phyloP scores from a whole-genome alignment of 2,797 vertebrate species.

The Lutjanus argentimaculatus region DNA sequence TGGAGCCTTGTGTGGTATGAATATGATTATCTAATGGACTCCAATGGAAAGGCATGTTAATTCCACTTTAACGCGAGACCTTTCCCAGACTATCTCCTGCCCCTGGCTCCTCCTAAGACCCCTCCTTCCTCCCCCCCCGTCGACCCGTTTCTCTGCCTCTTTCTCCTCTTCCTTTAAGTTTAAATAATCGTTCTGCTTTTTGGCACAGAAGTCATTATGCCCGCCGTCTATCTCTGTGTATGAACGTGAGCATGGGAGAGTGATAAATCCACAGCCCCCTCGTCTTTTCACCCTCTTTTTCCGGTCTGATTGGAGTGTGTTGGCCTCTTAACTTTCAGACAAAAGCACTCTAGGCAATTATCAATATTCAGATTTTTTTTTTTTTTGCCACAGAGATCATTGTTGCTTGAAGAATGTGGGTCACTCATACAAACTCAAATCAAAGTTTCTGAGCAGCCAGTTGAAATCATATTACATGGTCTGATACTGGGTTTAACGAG shows the following conservation, averaged over 20 bases:
- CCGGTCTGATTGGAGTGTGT: conserved; percentile 75
- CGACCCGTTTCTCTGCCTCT: conserved; percentile 46
- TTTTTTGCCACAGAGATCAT: conserved; percentile 63
- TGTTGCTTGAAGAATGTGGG: conserved; percentile 85
- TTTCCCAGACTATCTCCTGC: conserved; percentile 86
- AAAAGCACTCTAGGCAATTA: conserved; percentile 85
- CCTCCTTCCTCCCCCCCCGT: conserved; percentile 18
- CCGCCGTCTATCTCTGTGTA: conserved; percentile 77
- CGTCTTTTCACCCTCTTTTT: conserved; percentile 52
- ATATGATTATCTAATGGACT: conserved; percentile 89
- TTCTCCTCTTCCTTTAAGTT: conserved; percentile 73
- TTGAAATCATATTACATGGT: conserved; percentile 81
- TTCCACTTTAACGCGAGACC: conserved; percentile 86
- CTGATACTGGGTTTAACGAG: conserved; percentile 57
- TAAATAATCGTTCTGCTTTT: conserved; percentile 77
- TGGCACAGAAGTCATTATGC: conserved; percentile 83
- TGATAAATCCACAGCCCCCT: conserved; percentile 75
- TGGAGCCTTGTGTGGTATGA: conserved; percentile 89
- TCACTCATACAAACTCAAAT: conserved; percentile 81
- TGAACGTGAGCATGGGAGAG: conserved; percentile 74
- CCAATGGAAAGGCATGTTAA: conserved; percentile 86
- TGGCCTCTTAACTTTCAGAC: conserved; percentile 77
- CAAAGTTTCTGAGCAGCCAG: conserved; percentile 74
- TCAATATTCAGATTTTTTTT: conserved; percentile 82
- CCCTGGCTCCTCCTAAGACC: conserved; percentile 82